Percentiles rank a stretch among this genome's conserved stretches.
phyloP scores from a whole-genome alignment of 2,888 invertebrate species.

The Opisthograptis luteolata region DNA sequence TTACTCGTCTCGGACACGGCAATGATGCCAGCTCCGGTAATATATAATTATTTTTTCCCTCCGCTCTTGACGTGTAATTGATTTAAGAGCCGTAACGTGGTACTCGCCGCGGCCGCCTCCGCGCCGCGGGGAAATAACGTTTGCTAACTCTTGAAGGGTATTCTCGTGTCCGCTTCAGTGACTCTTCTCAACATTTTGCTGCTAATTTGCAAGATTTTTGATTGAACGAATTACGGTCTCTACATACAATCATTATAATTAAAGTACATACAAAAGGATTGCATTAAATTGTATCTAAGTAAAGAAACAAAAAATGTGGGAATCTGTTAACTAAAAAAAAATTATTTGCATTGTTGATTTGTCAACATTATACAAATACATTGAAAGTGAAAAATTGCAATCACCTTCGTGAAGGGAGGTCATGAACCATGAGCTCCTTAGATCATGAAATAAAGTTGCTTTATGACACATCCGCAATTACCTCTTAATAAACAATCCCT shows the following conservation, averaged over 20 bases:
- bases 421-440: too few species aligned
- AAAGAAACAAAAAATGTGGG: too few species aligned
- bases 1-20: slow-evolving; percentile 34
- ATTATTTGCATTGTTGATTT: too few species aligned
- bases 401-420: too few species aligned
- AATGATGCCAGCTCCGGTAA: slow-evolving; percentile 26
- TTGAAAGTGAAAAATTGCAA: too few species aligned
- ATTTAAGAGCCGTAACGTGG: slow-evolving; percentile 38
- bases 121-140: slow-evolving; percentile 18
- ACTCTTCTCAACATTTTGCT: slow-evolving; percentile 8
- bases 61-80: slow-evolving; percentile 39
- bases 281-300: too few species aligned
- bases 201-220: slow-evolving; percentile 16
- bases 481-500: too few species aligned
- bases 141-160: slow-evolving; percentile 2
- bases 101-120: slow-evolving; percentile 8
- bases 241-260: neutral
- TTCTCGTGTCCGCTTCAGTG: slow-evolving; percentile 11
- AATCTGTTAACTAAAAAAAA: too few species aligned
- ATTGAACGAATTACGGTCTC: slow-evolving; percentile 5
- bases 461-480: too few species aligned
- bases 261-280: too few species aligned
- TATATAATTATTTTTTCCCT: slow-evolving; percentile 39
- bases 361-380: too few species aligned
- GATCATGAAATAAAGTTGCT: too few species aligned